Conservation (phyloP, 2,113 vertebrate genomes). For the Pipa parva region DNA sequence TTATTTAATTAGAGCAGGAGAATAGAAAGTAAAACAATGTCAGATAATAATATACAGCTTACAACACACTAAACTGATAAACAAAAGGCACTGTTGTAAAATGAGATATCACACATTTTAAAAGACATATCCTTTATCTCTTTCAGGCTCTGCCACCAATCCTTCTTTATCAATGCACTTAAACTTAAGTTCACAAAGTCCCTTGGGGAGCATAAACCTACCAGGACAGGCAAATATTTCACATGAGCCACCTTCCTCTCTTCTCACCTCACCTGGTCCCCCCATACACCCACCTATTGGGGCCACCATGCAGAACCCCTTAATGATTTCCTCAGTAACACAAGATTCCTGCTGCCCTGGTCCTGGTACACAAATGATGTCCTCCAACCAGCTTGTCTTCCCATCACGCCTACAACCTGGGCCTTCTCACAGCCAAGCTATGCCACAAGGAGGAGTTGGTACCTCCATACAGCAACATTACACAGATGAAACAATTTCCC, state of each 20-base stretch:
- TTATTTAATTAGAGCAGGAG: no score
- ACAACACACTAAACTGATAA: no score
- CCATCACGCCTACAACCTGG: constrained; percentile 68
- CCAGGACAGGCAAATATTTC: constrained; percentile 83
- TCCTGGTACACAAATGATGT: constrained; percentile 76
- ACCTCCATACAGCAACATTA: constrained; percentile 68
- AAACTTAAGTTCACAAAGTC: constrained; percentile 79
- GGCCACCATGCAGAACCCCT: constrained; percentile 61
- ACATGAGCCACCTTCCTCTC: constrained; percentile 74
- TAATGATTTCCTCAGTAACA: constrained; percentile 65
- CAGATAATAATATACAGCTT: no score
- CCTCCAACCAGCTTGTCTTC: constrained; percentile 75
- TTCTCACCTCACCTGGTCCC: constrained; percentile 82
- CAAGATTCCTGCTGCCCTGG: constrained; percentile 72
- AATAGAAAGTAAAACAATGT: no score
- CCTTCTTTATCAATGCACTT: constrained; percentile 65
- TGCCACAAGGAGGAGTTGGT: constrained; percentile 48
- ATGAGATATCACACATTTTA: no score
- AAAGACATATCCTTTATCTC: not conserved
- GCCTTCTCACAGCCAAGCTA: constrained; percentile 51
- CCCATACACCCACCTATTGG: constrained; percentile 71
- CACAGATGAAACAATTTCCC: constrained; percentile 69
- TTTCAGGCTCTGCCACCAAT: not conserved
- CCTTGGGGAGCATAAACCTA: constrained; percentile 75
- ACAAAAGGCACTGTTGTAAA: no score